Evolutionary conservation across 1,140 invertebrate species (phyloP), one percentile per base, ranked within the genome.

Genomic region (Patella vulgata): DNA sequence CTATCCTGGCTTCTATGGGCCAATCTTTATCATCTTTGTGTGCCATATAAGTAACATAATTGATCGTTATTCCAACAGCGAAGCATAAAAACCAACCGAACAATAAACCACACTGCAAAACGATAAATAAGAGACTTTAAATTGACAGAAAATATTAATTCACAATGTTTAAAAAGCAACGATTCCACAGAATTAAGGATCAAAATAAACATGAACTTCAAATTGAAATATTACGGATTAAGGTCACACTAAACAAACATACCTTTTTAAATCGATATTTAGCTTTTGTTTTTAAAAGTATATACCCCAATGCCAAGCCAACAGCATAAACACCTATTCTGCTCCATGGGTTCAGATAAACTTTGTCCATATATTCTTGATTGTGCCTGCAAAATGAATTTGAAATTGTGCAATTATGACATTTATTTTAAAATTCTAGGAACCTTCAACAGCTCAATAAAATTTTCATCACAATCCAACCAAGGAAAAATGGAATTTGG

Each of bases 41-140:
- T 44, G 47, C 53, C 14, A 50, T 39, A 36, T 63, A 63, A 17
- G 52, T 63, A 14, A 63, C 51, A 11, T 56, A 54, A 27, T 8
- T 23, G 11, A 62, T 39, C 17, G 25, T 40, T 17, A 52, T 62
- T 25, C 51, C 31, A n/a, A 31, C n/a, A n/a, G 33, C 54, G 11
- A 28, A 4, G 17, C 39, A n/a, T 3, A 57, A 4, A 3, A 57
- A 11, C 54, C 54, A 57, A 3, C 54, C 54, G 14, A 57, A 23
- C 12, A 36, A 30, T 12, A 57, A n/a, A 4, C 25, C 17, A n/a
- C 12, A 23, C 54, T 57, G 42, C 9, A 44, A 44, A n/a, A 44
- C 14, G 40, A 14, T 19, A 42, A n/a, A n/a, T n/a, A n/a, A n/a
- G n/a, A n/a, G n/a, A n/a, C n/a, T n/a, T n/a, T n/a, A n/a, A n/a